A percentile compares a stretch with the other conserved stretches of the same genome.
Evolutionary conservation across 2,888 invertebrate genomes (phyloP).

Genomic region (Hedychridium roseum): DNA sequence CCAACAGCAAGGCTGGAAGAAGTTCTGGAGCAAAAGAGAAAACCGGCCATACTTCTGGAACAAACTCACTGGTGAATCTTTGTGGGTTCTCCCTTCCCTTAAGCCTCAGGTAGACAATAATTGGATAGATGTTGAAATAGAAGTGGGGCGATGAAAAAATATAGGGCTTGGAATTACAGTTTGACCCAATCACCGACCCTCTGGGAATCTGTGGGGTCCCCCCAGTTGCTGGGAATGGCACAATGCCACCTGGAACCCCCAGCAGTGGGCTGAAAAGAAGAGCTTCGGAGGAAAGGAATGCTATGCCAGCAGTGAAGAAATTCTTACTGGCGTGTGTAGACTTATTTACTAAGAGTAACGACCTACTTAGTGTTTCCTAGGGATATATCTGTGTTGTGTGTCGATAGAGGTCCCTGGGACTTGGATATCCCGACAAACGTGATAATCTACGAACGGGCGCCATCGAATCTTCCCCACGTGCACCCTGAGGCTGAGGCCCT

Average conservation of each 20-base stretch:
- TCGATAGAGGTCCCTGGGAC: conserved; percentile 91
- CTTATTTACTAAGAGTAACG: not conserved
- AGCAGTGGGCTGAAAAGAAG: conserved; percentile 74
- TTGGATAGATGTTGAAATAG: not conserved
- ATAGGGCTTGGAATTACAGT: conserved; percentile 67
- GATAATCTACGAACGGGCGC: conserved; percentile 86
- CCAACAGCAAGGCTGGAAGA: conserved; percentile 92
- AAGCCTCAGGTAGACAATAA: conserved; percentile 75
- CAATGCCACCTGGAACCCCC: conserved; percentile 58
- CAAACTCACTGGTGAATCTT: conserved; percentile 92
- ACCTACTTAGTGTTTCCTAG: not conserved
- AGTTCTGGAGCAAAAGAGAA: conserved; percentile 96
- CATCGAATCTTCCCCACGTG: conserved; percentile 86
- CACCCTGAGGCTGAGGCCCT: conserved; percentile 94
- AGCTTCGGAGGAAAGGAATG: conserved; percentile 78
- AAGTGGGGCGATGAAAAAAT: too few relatives aligned
- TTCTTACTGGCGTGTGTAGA: conserved; percentile 76
- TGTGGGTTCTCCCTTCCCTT: conserved; percentile 94
- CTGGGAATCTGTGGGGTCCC: conserved; percentile 76
- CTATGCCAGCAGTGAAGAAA: conserved; percentile 82
- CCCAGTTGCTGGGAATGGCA: conserved; percentile 59
- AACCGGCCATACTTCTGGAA: conserved; percentile 97
- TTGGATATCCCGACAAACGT: conserved; percentile 92
- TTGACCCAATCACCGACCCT: conserved; percentile 92
- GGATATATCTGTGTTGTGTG: not conserved